These are phyloP conservation scores for Phymorhynchus buccinoides DNA, from an alignment of 1,140 invertebrate species.

Conservation along the genomic window DNA sequence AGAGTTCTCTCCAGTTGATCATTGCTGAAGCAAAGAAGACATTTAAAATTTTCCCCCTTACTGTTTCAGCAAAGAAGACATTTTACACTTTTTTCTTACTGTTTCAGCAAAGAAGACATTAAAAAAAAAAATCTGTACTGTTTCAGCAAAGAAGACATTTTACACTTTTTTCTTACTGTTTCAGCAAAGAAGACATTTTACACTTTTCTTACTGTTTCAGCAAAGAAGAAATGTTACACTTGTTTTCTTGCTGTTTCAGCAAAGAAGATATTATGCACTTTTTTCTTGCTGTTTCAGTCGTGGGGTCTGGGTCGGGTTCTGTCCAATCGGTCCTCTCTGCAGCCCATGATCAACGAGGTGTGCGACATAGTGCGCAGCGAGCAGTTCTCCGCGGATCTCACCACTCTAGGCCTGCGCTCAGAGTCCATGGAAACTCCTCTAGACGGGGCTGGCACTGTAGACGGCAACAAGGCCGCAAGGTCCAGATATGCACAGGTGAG, in stretches of 20 bases:
- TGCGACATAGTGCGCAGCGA: constrained; percentile 78
- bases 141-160: too few species aligned
- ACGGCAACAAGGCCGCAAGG: not conserved
- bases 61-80: too few species aligned
- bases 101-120: too few species aligned
- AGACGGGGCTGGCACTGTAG: not conserved
- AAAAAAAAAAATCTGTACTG: too few species aligned
- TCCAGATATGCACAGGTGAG: constrained; percentile 33
- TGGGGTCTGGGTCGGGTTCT: constrained; percentile 76
- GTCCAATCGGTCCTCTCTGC: constrained; percentile 73
- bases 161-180: too few species aligned
- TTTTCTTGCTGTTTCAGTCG: constrained; percentile 68
- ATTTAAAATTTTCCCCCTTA: too few species aligned
- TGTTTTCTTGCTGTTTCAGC: not conserved
- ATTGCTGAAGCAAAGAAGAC: too few species aligned
- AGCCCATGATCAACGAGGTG: constrained; percentile 66
- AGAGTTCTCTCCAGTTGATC: too few species aligned
- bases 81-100: too few species aligned
- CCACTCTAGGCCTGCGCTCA: constrained; percentile 76
- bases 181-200: too few species aligned
- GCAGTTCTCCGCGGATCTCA: constrained; percentile 77
- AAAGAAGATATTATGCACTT: not conserved
- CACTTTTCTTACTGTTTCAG: too few species aligned
- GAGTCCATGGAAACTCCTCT: constrained; percentile 32
- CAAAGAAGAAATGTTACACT: too few species aligned